These are phyloP conservation scores for Barypeithes pellucidus DNA, from an alignment of 2,888 invertebrate genomes.

Conservation along the genomic window DNA sequence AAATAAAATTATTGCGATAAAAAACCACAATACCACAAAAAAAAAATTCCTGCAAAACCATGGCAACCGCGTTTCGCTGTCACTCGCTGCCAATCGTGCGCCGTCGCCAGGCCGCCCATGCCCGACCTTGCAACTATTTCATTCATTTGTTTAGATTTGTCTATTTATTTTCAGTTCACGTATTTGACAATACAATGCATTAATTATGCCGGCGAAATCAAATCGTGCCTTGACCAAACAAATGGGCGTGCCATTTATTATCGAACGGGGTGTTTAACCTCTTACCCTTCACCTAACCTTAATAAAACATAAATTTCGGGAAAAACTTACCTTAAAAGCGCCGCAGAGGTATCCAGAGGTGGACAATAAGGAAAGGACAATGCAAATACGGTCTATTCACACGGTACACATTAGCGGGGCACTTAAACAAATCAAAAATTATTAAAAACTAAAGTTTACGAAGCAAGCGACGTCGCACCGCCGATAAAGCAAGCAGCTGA, in stretches of 20 bases:
- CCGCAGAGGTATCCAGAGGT: constrained; percentile 56
- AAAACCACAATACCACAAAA: constrained; percentile 13
- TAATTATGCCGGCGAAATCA: not conserved
- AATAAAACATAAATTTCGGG: constrained; percentile 54
- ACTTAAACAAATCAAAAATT: constrained; percentile 70
- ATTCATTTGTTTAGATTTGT: constrained; percentile 31
- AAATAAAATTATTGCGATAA: not conserved
- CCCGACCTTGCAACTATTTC: constrained; percentile 30
- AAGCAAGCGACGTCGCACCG: constrained; percentile 75
- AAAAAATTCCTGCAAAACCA: constrained; percentile 36
- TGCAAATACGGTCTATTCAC: constrained; percentile 61
- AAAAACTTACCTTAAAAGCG: constrained; percentile 61
- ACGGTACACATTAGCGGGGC: constrained; percentile 69
- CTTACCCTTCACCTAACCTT: constrained; percentile 68
- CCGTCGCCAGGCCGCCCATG: constrained; percentile 22
- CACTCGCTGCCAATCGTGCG: constrained; percentile 31
- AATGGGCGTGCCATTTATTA: constrained; percentile 64
- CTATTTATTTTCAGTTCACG: constrained; percentile 25
- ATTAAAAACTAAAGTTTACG: constrained; percentile 69
- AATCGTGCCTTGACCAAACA: constrained; percentile 7
- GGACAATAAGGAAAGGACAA: constrained; percentile 60
- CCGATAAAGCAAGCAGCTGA: constrained; percentile 82
- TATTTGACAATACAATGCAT: constrained; percentile 5
- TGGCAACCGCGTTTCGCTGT: constrained; percentile 35
- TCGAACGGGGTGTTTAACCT: constrained; percentile 66